phyloP scores from a whole-genome alignment of 2,797 vertebrate species.

The Sphaeramia orbicularis region DNA sequence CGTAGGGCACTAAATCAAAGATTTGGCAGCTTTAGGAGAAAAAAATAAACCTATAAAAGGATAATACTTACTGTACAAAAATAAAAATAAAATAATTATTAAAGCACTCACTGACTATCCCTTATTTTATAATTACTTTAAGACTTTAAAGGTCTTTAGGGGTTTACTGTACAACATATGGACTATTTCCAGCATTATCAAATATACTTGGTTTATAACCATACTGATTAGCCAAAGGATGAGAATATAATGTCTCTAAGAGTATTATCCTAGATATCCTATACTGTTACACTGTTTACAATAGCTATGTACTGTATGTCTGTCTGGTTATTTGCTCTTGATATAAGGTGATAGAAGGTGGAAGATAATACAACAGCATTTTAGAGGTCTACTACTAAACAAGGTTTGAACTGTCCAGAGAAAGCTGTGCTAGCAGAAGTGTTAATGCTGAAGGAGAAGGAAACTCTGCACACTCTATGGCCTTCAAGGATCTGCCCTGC shows the following conservation, averaged over 20 bases:
- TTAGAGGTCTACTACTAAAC: conserved; percentile 69
- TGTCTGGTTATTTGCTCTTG: conserved; percentile 69
- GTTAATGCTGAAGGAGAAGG: conserved; percentile 47
- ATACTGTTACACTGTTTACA: conserved; percentile 65
- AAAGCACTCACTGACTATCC: conserved; percentile 69
- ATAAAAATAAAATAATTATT: conserved; percentile 50
- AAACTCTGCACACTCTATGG: conserved; percentile 54
- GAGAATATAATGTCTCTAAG: conserved; percentile 54
- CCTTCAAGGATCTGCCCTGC: conserved; percentile 46
- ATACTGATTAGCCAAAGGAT: conserved; percentile 59
- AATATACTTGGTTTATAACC: conserved; percentile 58
- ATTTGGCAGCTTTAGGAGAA: conserved; percentile 73
- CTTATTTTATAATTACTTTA: conserved; percentile 60
- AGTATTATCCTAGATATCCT: conserved; percentile 60
- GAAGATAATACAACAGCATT: conserved; percentile 66
- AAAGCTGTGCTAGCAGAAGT: conserved; percentile 65
- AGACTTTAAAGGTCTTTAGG: conserved; percentile 59
- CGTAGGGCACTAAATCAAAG: conserved; percentile 65
- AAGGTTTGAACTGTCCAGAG: conserved; percentile 65
- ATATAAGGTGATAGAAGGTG: conserved; percentile 72
- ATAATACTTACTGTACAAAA: conserved; percentile 64
- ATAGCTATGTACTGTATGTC: conserved; percentile 50
- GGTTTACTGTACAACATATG: conserved; percentile 65
- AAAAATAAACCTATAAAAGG: conserved; percentile 62
- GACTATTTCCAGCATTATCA: conserved; percentile 59